A percentile compares a stretch with the other conserved stretches of the same genome.
phyloP scores from a whole-genome alignment of 2,888 invertebrate genomes.

The Lutraria lutraria region DNA sequence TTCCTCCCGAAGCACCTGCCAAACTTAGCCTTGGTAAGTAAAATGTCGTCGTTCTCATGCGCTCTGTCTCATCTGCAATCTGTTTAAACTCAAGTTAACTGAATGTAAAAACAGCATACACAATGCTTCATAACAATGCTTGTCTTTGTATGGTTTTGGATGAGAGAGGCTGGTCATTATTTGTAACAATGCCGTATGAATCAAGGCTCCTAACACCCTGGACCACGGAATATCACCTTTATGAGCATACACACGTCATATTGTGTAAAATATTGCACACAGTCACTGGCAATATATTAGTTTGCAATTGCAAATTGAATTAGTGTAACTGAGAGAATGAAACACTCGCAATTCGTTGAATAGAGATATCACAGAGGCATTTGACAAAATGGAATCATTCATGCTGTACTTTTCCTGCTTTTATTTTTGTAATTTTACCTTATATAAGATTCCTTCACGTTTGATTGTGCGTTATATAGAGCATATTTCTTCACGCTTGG shows the following conservation, averaged over 20 bases:
- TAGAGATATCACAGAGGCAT: conserved; percentile 15
- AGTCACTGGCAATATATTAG: conserved; percentile 15
- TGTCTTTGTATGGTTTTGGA: not conserved
- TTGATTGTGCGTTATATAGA: not conserved
- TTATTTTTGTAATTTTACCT: not conserved
- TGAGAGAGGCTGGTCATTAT: not conserved
- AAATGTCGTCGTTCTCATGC: conserved; percentile 20
- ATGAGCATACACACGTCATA: not conserved
- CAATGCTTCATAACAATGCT: conserved; percentile 5
- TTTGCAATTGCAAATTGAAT: conserved; percentile 4
- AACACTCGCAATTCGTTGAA: not conserved
- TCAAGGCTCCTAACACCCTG: not conserved
- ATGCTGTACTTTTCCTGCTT: not conserved
- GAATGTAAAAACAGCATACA: not conserved
- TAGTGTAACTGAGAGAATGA: not conserved
- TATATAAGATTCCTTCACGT: not conserved
- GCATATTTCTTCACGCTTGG: not conserved
- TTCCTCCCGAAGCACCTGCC: conserved; percentile 87
- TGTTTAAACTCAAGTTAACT: not conserved
- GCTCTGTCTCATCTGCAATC: not conserved
- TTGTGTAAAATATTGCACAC: conserved; percentile 5
- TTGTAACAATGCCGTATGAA: not conserved
- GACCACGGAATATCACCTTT: not conserved
- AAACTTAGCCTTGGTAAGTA: conserved; percentile 86
- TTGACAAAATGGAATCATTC: conserved; percentile 27